Evolutionary conservation across 2,797 vertebrate genomes (phyloP).

Genomic region (Cetoscarus ocellatus): DNA sequence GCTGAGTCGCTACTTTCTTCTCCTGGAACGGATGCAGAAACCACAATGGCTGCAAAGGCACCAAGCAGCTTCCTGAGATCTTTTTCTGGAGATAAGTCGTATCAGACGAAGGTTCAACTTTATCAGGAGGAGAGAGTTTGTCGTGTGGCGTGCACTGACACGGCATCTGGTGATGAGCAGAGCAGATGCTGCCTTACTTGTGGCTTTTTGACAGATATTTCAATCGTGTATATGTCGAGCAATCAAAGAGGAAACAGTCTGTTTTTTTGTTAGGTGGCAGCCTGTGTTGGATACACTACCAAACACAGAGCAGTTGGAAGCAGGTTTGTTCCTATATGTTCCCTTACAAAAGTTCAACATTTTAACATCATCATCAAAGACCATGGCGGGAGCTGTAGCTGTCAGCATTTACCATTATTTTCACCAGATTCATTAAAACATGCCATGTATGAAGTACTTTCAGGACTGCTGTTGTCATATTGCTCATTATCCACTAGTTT

Average conservation of each 20-base stretch:
- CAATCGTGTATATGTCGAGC: constrained; percentile 29
- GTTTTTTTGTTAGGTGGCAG: not conserved
- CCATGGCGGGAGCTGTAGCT: too few species aligned
- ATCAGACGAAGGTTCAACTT: constrained; percentile 29
- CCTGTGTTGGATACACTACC: not conserved
- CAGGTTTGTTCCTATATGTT: not conserved
- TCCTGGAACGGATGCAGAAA: constrained; percentile 31
- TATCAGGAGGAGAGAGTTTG: constrained; percentile 44
- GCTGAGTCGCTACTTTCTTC: not conserved
- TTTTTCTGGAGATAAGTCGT: constrained; percentile 28
- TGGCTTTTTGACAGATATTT: constrained; percentile 48
- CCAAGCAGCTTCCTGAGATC: constrained; percentile 22
- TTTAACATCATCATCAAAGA: not conserved
- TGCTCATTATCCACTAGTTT: too few species aligned
- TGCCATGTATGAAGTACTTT: too few species aligned
- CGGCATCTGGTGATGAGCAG: constrained; percentile 5
- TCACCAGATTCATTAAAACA: not conserved
- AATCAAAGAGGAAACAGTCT: constrained; percentile 26
- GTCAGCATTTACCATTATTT: not conserved
- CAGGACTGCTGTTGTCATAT: too few species aligned
- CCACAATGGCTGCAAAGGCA: constrained; percentile 33
- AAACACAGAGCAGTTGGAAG: not conserved
- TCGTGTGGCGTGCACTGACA: constrained; percentile 31
- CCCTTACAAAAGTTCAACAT: not conserved
- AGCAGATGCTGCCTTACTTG: constrained; percentile 45